phyloP scores from a whole-genome alignment of 2,888 invertebrate genomes.

The Drosophila seclusa region DNA sequence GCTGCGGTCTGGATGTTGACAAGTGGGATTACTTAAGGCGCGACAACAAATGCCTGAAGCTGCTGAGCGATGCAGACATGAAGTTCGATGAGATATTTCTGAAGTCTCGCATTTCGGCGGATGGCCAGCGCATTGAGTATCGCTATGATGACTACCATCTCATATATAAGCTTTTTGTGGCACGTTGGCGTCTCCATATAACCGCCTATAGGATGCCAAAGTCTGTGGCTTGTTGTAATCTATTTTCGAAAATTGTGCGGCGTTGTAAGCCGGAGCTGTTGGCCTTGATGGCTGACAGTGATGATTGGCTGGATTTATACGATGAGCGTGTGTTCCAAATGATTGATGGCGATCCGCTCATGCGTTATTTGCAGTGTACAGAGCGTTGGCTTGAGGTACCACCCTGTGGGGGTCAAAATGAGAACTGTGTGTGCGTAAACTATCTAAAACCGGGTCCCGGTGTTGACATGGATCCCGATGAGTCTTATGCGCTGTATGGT shows the following conservation, averaged over 20 bases:
- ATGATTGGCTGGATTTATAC: constrained; percentile 54
- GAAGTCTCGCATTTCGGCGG: constrained; percentile 69
- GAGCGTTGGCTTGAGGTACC: constrained; percentile 34
- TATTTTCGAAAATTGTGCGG: constrained; percentile 44
- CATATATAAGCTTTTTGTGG: constrained; percentile 85
- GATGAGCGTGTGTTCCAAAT: constrained; percentile 60
- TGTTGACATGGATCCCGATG: constrained; percentile 60
- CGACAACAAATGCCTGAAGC: constrained; percentile 84
- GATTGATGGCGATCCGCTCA: constrained; percentile 47
- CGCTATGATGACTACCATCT: constrained; percentile 85
- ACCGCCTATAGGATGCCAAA: constrained; percentile 86
- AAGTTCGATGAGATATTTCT: constrained; percentile 79
- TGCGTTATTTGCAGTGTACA: constrained; percentile 37
- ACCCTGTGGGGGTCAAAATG: not conserved
- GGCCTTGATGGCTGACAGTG: constrained; percentile 17
- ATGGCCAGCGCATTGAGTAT: constrained; percentile 84
- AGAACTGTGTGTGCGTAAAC: constrained; percentile 19
- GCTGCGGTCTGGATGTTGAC: constrained; percentile 88
- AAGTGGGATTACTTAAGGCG: constrained; percentile 89
- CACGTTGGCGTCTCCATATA: constrained; percentile 85
- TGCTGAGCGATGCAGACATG: constrained; percentile 63
- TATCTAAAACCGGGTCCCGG: constrained; percentile 54
- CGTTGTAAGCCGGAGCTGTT: constrained; percentile 42
- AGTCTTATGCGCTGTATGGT: constrained; percentile 70
- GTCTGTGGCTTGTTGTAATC: constrained; percentile 83